Evolutionary conservation across 2,797 vertebrate genomes (phyloP).

Genomic region (Artibeus lituratus): DNA sequence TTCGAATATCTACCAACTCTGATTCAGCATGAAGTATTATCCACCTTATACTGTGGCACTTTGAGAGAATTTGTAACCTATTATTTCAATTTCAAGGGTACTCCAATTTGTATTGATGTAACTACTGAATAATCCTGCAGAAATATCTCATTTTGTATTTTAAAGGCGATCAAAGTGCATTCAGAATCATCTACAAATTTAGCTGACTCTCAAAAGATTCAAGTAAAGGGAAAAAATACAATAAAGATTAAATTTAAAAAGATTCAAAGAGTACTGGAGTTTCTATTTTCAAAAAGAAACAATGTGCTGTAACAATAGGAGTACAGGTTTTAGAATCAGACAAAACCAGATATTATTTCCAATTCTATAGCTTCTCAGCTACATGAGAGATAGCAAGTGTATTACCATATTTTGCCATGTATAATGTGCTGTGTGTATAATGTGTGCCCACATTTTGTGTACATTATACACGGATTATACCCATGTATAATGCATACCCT

Average conservation of each 20-base stretch:
- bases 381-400: neutral
- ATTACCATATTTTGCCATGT: neutral
- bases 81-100: neutral
- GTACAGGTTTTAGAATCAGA: neutral
- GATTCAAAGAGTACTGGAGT: neutral
- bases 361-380: neutral
- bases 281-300: neutral
- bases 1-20: constrained; percentile 24
- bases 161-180: neutral
- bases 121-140: neutral
- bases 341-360: constrained; percentile 26
- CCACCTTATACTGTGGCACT: neutral
- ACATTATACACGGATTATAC: no score
- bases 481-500: no score
- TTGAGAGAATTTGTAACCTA: neutral
- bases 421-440: no score
- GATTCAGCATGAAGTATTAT: neutral
- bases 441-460: no score
- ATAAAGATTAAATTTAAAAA: neutral
- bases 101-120: neutral
- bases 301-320: neutral
- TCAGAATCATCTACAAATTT: neutral
- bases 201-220: neutral
- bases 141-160: constrained; percentile 1
- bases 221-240: neutral